Base-by-base conservation (phyloP, 2,888 invertebrate genomes). In the Lamellibrachia satsuma region DNA sequence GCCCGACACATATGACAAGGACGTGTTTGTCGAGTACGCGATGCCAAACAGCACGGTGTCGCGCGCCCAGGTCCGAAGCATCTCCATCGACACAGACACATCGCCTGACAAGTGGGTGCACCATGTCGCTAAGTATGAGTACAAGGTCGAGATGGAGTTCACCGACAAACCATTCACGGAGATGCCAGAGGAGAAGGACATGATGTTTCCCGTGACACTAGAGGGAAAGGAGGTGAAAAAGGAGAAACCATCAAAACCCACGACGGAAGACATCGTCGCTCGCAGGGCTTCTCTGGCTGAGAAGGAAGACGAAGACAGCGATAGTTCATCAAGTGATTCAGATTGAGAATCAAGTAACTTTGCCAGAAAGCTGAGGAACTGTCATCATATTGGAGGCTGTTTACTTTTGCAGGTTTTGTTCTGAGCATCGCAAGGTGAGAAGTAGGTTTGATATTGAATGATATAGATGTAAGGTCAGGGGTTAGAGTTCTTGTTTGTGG, bases 81-180 rank as follows among this genome's bases (percentile, higher is more conserved):
- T 97, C 52, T 96, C 97, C 3, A 96, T 97, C 11, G 96, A 96
- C 92, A 96, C 96, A 60, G 96, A 96, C 93, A 95, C 95, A 8
- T 94, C 93, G 15, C 99, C 99, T 22, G 99, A 99, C 97, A 99
- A 99, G 97, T 99, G 99, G 97, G 99, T 99, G 93, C 97, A 99
- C 95, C 99, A 99, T 97, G 97, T 99, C 95, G 99, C 99, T 92
- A 97, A 99, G 93, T 99, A 99, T 97, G 99, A 95, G 92, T 96
- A 96, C 93, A 94, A 94, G 27, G 95, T 96, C 22, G 96, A 96
- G 93, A 96, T 96, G 75, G 96, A 96, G 90, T 93, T 94, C 91
- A 93, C 92, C 51, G 94, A 94, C 91, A 92, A 94, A 90, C 90
- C 92, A 75, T 75, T 75, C 75, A 75, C 75, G 22, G 75, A 75